Base-by-base conservation (phyloP, 2,888 invertebrate species). In the Parnassius apollo region DNA sequence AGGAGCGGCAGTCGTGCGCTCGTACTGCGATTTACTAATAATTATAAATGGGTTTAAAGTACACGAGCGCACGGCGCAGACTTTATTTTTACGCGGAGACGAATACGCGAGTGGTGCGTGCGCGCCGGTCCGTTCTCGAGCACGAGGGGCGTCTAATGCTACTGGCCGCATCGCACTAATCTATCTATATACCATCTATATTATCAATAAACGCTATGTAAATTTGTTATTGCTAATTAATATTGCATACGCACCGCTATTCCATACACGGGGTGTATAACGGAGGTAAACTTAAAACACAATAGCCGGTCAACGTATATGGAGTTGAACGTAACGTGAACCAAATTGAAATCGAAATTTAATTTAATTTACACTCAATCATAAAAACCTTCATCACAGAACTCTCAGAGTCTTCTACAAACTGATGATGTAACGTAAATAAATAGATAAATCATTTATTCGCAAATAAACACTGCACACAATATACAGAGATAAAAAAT, bases 21-120 rank as follows among this genome's bases (percentile, higher is more conserved):
- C 86, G 85, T 81, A 83, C 86, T 78, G 82, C 86, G 89, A 85
- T 91, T 91, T 91, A 91, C 91, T 91, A 90, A 91, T 91, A 91
- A 91, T 91, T 91, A 88, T 90, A 91, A 89, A 90, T 88, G 84
- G 82, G 83, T 87, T 87, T 83, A 86, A 88, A 90, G 90, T 91
- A 82, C 89, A 84, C 88, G 83, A 82, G 86, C 86, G 86, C 82
- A 81, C 84, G 80, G 83, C 75, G 86, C 85, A 75, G 89, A 90
- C 88, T 90, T 91, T 91, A 91, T 91, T 91, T 91, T 91, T 91
- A 91, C 82, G 85, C 91, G 85, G 88, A 86, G 89, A 86, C 90
- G 85, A 81, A 85, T 82, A 83, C 80, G 80, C 86, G 86, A 85
- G 84, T 82, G 83, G 78, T 81, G 87, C 85, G 87, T 84, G 82